Base-by-base conservation (phyloP, 2,797 vertebrate species). In the Euthynnus affinis region DNA sequence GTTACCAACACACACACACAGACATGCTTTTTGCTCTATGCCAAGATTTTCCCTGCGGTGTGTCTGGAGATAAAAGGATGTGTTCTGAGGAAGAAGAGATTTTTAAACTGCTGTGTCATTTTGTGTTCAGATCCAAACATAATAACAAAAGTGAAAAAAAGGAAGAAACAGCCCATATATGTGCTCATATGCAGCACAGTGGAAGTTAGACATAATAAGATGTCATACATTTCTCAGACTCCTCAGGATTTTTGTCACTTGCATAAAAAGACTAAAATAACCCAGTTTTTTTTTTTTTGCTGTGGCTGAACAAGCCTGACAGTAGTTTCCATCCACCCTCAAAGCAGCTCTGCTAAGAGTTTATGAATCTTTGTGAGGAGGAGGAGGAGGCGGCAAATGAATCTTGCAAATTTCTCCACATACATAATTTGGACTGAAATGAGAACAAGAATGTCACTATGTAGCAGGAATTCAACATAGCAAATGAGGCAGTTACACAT, bases 71-170 rank as follows among this genome's bases (percentile, higher is more conserved):
- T 81, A 79, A 87, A 77, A 76, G 37, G 52, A 81, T 76, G 70
- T 42, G 27, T 56, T 81, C 12, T 51, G 60, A 60, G 65, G 18
- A 61, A 48, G 46, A 71, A 37, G 65, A 73, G 42, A 67, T 67
- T 78, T 83, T 78, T 78, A 81, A 82, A 83, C 27, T 68, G 78
- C 81, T 80, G 63, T 85, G 84, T 89, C 77, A 87, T 87, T 72
- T 70, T 75, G 57, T 65, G 63, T 73, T 82, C 42, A 61, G 59
- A 66, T 76, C 6, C 52, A 25, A 22, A 37, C 58, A 0, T 8
- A 46, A 56, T 29, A 71, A 57, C 37, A 62, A 44, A 22, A 55
- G 27, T 23, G 6, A 18, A 18, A 18, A 18, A 18, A 2, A 20
- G 18, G 6, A 60, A 53, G 20, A 12, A 2, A 23, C 44, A 18